These are phyloP conservation scores for Octodon degus DNA, from an alignment of 2,113 vertebrate species.

Conservation along the genomic window DNA sequence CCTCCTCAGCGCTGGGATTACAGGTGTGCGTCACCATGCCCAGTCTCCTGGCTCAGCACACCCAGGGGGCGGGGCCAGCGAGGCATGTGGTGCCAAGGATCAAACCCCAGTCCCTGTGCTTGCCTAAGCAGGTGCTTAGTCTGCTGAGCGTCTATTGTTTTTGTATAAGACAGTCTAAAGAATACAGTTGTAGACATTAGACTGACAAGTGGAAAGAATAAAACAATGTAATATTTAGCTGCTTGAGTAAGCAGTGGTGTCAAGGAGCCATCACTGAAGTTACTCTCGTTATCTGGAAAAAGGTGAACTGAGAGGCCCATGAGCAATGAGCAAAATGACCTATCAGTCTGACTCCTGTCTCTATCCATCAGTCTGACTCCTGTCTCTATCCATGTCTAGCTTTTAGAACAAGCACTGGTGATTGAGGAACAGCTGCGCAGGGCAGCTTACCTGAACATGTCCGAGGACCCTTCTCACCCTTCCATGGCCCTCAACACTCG, in stretches of 20 bases:
- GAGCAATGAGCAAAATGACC: neutral
- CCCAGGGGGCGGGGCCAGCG: no score
- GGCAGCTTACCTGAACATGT: slow-evolving; percentile 98
- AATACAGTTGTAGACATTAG: neutral
- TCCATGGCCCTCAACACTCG: slow-evolving; percentile 99
- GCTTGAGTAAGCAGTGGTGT: neutral
- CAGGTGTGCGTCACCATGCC: no score
- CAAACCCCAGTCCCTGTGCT: no score
- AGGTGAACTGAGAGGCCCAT: neutral
- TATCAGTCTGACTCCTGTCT: neutral
- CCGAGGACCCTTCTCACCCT: slow-evolving; percentile 96
- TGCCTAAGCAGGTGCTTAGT: no score
- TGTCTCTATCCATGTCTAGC: slow-evolving; percentile 81
- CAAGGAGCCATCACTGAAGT: neutral
- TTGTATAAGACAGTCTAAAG: neutral
- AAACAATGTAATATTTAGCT: neutral
- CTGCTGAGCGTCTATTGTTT: neutral
- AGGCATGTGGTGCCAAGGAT: no score
- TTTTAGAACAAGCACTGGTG: slow-evolving; percentile 96
- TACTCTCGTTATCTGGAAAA: neutral
- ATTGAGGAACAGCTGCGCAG: slow-evolving; percentile 97
- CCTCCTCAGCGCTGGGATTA: no score
- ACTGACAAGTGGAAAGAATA: neutral
- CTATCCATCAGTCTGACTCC: neutral
- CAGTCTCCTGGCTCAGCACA: no score